A percentile compares a stretch with the other conserved stretches of the same genome.
Evolutionary conservation across 2,888 invertebrate species (phyloP).

Genomic region (Dilophus febrilis): DNA sequence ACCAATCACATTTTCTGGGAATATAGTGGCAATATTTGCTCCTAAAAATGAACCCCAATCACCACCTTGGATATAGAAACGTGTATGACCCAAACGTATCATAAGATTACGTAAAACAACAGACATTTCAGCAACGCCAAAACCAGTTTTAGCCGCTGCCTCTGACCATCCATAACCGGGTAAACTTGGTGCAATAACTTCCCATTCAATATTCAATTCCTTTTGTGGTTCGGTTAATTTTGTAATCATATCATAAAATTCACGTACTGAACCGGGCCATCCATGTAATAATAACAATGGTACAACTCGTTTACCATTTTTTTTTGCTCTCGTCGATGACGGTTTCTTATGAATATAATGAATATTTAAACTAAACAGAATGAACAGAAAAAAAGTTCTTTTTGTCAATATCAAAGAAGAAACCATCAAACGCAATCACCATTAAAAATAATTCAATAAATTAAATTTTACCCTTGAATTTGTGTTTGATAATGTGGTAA

Average conservation of each 20-base stretch:
- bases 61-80: constrained; percentile 54
- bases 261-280: constrained; percentile 79
- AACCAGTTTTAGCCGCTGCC: constrained; percentile 36
- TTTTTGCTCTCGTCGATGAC: constrained; percentile 15
- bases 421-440: too few species aligned
- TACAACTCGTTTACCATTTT: constrained; percentile 25
- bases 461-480: constrained; percentile 40
- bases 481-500: constrained; percentile 59
- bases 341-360: constrained; percentile 53
- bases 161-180: constrained; percentile 32
- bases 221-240: constrained; percentile 35
- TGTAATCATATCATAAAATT: constrained; percentile 64
- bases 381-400: too few species aligned
- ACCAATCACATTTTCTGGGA: constrained; percentile 40
- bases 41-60: constrained; percentile 65
- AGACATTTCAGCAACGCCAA: constrained; percentile 37
- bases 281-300: constrained; percentile 52
- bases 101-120: constrained; percentile 47
- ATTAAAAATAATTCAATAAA: too few species aligned
- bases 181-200: constrained; percentile 35
- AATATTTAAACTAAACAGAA: constrained; percentile 31
- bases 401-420: neutral
- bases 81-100: constrained; percentile 42
- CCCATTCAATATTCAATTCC: constrained; percentile 36
- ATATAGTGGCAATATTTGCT: constrained; percentile 42